Percentiles rank a stretch among this genome's conserved stretches.
Conservation (phyloP, 2,888 invertebrate species). For the Drosophila longiperda region DNA sequence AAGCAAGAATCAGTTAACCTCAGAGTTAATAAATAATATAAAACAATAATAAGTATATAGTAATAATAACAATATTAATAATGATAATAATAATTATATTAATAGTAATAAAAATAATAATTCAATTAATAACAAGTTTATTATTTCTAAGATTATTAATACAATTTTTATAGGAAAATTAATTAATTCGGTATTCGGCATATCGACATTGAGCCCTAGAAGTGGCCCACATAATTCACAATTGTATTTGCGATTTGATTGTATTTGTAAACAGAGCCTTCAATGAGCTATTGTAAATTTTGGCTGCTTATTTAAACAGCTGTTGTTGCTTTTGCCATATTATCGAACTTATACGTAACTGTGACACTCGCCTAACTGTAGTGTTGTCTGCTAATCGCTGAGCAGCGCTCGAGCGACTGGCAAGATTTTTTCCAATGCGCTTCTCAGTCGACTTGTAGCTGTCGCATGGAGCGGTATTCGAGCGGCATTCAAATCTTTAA, state of each 20-base stretch:
- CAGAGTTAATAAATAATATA: not conserved
- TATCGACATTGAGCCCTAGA: slow-evolving; percentile 6
- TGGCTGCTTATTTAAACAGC: slow-evolving; percentile 17
- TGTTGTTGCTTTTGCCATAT: slow-evolving; percentile 15
- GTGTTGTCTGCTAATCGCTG: slow-evolving; percentile 27
- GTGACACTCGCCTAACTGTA: slow-evolving; percentile 1
- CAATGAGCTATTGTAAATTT: slow-evolving; percentile 70
- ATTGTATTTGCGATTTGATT: slow-evolving; percentile 11
- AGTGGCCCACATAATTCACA: slow-evolving; percentile 18
- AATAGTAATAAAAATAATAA: not conserved
- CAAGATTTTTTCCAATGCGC: slow-evolving; percentile 12
- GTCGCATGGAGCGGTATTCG: slow-evolving; percentile 39
- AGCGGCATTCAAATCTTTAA: slow-evolving; percentile 25
- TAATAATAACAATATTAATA: not conserved
- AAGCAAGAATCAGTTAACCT: not conserved
- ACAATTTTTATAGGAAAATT: not conserved
- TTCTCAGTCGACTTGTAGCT: slow-evolving; percentile 50
- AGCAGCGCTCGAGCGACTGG: slow-evolving; percentile 13
- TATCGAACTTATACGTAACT: slow-evolving; percentile 17
- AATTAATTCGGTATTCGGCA: not conserved
- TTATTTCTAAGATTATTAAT: not conserved
- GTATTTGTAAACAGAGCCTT: slow-evolving; percentile 10
- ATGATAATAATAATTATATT: not conserved
- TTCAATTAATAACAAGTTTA: not conserved
- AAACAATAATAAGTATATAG: not conserved